Percentiles rank a stretch among this genome's conserved stretches.
These are phyloP conservation scores for Salpingus planirostris DNA, from an alignment of 2,888 invertebrate species.

Conservation along the genomic window DNA sequence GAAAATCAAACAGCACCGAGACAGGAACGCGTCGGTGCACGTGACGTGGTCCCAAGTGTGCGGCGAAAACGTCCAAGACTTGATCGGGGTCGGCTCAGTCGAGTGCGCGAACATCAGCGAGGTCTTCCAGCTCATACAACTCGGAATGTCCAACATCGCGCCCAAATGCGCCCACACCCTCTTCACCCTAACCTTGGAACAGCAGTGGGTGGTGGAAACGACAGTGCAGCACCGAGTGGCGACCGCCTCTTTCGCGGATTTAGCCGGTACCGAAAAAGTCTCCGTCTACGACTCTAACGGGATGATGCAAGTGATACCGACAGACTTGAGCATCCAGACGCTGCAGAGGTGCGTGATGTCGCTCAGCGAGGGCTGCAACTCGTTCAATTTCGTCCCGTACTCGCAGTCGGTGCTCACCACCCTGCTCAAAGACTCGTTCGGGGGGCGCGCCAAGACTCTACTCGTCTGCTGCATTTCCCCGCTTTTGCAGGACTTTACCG, in stretches of 20 bases:
- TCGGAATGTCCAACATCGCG: slow-evolving; percentile 53
- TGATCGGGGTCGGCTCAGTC: slow-evolving; percentile 48
- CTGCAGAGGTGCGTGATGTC: slow-evolving; percentile 57
- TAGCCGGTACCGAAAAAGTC: slow-evolving; percentile 50
- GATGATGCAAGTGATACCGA: slow-evolving; percentile 43
- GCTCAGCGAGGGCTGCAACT: slow-evolving; percentile 41
- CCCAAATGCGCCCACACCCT: slow-evolving; percentile 56
- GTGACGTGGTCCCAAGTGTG: slow-evolving; percentile 67
- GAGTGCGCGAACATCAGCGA: slow-evolving; percentile 55
- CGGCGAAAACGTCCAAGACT: slow-evolving; percentile 53
- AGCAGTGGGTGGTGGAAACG: slow-evolving; percentile 63
- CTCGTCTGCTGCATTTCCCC: slow-evolving; percentile 66
- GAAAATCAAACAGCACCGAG: slow-evolving; percentile 54
- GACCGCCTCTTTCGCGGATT: slow-evolving; percentile 65
- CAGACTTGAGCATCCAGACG: slow-evolving; percentile 56
- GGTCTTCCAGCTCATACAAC: slow-evolving; percentile 60
- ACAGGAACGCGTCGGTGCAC: slow-evolving; percentile 56
- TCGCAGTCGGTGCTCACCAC: slow-evolving; percentile 62
- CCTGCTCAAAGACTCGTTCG: slow-evolving; percentile 64
- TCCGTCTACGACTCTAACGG: slow-evolving; percentile 40
- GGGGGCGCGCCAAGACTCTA: slow-evolving; percentile 65
- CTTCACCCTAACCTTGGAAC: slow-evolving; percentile 65
- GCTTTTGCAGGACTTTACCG: slow-evolving; percentile 55
- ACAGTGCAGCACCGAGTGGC: slow-evolving; percentile 62
- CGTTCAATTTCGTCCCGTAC: slow-evolving; percentile 39